A percentile compares a stretch with the other conserved stretches of the same genome.
Conservation (phyloP, 1,140 invertebrate species). For the Hermetia illucens region DNA sequence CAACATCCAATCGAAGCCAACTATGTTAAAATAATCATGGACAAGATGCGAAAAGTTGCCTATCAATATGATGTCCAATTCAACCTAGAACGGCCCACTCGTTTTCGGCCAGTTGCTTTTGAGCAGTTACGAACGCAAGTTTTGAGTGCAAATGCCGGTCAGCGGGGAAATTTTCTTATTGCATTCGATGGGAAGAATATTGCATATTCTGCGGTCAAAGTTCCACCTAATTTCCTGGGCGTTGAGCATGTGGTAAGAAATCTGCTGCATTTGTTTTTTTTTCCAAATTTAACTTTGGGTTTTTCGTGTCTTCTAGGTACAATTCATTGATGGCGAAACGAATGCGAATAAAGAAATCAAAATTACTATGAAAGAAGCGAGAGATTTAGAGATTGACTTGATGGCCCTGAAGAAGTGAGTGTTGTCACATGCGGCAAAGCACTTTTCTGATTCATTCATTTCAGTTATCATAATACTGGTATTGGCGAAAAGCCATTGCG, state of each 20-base stretch:
- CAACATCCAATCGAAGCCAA: slow-evolving; percentile 37
- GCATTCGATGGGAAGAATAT: slow-evolving; percentile 63
- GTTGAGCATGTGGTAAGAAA: not conserved
- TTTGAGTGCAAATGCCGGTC: no score
- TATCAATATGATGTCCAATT: slow-evolving; percentile 40
- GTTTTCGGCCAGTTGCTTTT: slow-evolving; percentile 26
- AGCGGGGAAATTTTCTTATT: slow-evolving; percentile 28
- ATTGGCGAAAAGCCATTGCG: slow-evolving; percentile 41
- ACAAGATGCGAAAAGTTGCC: slow-evolving; percentile 27
- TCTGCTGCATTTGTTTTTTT: not conserved
- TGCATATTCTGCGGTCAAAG: slow-evolving; percentile 25
- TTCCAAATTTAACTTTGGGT: not conserved
- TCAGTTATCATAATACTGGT: slow-evolving; percentile 22
- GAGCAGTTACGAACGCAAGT: slow-evolving; percentile 14
- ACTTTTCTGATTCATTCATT: not conserved
- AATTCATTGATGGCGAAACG: slow-evolving; percentile 27
- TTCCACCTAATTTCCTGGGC: slow-evolving; percentile 1
- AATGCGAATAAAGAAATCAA: slow-evolving; percentile 34
- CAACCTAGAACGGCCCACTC: slow-evolving; percentile 35
- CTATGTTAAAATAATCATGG: slow-evolving; percentile 36
- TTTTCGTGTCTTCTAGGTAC: slow-evolving; percentile 5
- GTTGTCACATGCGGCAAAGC: slow-evolving; percentile 4
- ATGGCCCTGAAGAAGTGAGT: slow-evolving; percentile 32
- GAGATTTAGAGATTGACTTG: slow-evolving; percentile 37
- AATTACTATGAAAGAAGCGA: slow-evolving; percentile 42